Base-by-base conservation (phyloP, 2,888 invertebrate genomes). In the Heliconius ethilla region DNA sequence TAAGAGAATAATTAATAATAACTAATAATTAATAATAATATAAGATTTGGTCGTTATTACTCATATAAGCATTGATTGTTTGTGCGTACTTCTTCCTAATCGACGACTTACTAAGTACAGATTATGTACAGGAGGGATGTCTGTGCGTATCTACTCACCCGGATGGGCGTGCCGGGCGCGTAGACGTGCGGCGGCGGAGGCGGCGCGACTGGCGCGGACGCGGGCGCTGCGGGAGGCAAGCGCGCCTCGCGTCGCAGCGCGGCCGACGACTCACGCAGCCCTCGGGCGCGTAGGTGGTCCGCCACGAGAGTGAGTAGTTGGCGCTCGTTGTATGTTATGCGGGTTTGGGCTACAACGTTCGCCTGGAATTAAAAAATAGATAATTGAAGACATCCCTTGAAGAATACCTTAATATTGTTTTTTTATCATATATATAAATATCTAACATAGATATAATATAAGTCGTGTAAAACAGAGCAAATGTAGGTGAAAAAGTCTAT, bases 271-370 rank as follows among this genome's bases (percentile, higher is more conserved):
- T 97, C 97, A 0, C 87, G 79, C 74, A 97, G 95, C 0, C 98
- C 99, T 84, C 97, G 96, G 4, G 96, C 95, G 55, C 96, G 88
- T 75, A 99, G 95, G 93, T 99, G 99, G 78, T 98, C 97, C 86
- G 98, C 96, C 70, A 99, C 98, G 18, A 99, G 94, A 89, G 98
- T 98, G 83, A 98, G 96, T 59, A 99, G 94, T 90, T 99, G 99
- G 69, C 97, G 96, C 89, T 98, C 98, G 90, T 99, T 98, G 95
- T 98, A 99, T 86, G 97, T 97, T 80, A 99, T 99, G 82, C 97
- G 96, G 0, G 99, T 99, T 91, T 99, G 98, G 0, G 99, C 99
- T 0, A 99, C 98, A 69, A 99, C 98, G 91, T 98, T 98, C 0
- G 99, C 97, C 96, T 96, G 87, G 18, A 51, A 51, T 51, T 22